Base-by-base conservation (phyloP, 1,140 invertebrate species). In the Anoplophora glabripennis region DNA sequence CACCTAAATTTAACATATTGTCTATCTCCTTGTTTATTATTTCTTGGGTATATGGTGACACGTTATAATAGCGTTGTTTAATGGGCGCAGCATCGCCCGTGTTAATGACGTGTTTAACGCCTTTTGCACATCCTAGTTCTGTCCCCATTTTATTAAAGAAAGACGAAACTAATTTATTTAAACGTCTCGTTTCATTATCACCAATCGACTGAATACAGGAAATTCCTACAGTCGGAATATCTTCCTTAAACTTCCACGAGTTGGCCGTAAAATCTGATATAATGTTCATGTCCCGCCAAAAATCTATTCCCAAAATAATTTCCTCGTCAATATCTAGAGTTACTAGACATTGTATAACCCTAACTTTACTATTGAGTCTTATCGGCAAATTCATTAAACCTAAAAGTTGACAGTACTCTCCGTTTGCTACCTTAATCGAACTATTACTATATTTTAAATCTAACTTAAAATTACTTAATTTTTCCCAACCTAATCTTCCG, bases 81-180 rank as follows among this genome's bases (percentile, higher is more conserved):
- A 44, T 44, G 10, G 42, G 42, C 14, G 15, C 14, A 4, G 14
- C 42, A 17, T 44, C 42, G 3, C n/a, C n/a, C n/a, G 42, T 44
- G 21, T 17, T 44, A 15, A 44, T 44, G 15, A 9, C 21, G 42
- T 44, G 42, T 44, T 44, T 18, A 9, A 17, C 14, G 14, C 15
- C 11, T 17, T 44, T 44, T 10, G 46, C 34, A 48, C 46, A 48
- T 33, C 46, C 46, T 15, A 48, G 10, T n/a, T 34, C 11, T 33
- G 21, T 18, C 12, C 46, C 46, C 18, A 48, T 48, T 11, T 4
- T 11, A 8, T 10, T 28, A 48, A 28, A 48, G 34, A 12, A 48
- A 14, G 15, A 17, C 14, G 11, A 14, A 11, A 18, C 21, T 44
- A 44, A 15, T 14, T 44, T 18, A 10, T 44, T 15, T 14, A 44